Conservation (phyloP, 2,888 invertebrate species). For the Tachystola acroxantha region DNA sequence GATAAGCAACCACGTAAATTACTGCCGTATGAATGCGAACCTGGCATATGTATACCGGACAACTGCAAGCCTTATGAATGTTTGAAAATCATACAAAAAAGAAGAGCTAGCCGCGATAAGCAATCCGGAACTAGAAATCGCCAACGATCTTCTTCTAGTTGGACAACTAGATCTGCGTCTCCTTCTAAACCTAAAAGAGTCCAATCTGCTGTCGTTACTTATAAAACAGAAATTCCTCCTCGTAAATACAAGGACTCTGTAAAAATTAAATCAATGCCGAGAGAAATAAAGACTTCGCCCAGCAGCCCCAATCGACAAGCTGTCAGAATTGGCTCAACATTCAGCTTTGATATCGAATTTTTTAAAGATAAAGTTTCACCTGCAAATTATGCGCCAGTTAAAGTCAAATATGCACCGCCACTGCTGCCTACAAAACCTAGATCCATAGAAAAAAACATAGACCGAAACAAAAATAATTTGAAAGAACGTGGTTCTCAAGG, state of each 20-base stretch:
- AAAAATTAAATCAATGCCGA: not conserved
- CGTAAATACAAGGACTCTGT: constrained; percentile 8
- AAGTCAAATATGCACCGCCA: not conserved
- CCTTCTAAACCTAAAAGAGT: constrained; percentile 22
- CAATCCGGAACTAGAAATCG: constrained; percentile 17
- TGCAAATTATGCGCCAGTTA: not conserved
- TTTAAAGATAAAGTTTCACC: constrained; percentile 15
- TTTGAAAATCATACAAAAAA: constrained; percentile 23
- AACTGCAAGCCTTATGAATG: constrained; percentile 32
- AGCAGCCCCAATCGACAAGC: constrained; percentile 13
- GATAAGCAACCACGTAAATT: constrained; percentile 5
- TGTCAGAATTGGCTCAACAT: constrained; percentile 18
- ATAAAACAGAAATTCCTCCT: constrained; percentile 13
- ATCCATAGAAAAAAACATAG: constrained; percentile 1
- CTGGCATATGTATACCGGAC: constrained; percentile 28
- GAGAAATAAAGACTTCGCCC: constrained; percentile 8
- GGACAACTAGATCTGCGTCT: constrained; percentile 14
- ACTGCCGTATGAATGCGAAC: constrained; percentile 32
- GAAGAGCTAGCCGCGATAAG: constrained; percentile 12
- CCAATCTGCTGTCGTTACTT: constrained; percentile 19
- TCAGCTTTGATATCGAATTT: constrained; percentile 22
- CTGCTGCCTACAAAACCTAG: not conserved
- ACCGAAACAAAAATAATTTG: constrained; percentile 1
- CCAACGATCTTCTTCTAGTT: constrained; percentile 27
- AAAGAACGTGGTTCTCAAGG: constrained; percentile 8